These are phyloP conservation scores for Atrichornis clamosus DNA, from an alignment of 2,113 vertebrate genomes.

Conservation along the genomic window DNA sequence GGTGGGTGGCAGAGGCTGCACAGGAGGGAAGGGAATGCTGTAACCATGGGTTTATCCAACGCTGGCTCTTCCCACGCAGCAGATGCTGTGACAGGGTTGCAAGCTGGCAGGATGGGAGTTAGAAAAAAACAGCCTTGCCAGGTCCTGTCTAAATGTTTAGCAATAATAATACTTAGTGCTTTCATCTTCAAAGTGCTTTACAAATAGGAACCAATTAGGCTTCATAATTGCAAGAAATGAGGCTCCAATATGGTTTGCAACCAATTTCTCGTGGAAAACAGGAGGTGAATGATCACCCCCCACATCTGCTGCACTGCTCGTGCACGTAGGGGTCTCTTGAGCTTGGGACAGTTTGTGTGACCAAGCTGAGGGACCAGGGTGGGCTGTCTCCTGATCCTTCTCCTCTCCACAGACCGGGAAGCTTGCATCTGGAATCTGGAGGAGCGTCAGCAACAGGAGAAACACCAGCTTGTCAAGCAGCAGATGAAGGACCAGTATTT, in stretches of 20 bases:
- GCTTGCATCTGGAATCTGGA: constrained; percentile 89
- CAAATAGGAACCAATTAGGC: constrained; percentile 40
- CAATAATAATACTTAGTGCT: constrained; percentile 48
- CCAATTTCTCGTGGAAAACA: not conserved
- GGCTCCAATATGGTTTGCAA: not conserved
- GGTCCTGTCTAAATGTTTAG: constrained; percentile 61
- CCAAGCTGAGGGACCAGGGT: not conserved
- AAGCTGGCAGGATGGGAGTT: constrained; percentile 9
- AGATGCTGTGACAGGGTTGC: constrained; percentile 34
- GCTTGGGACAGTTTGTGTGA: not conserved
- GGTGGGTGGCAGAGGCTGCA: constrained; percentile 65
- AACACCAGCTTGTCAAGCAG: constrained; percentile 91
- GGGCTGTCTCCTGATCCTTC: not conserved
- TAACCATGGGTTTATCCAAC: not conserved
- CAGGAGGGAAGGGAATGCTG: not conserved
- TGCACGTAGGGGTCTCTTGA: not conserved
- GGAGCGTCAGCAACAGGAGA: constrained; percentile 89
- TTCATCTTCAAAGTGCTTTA: constrained; percentile 36
- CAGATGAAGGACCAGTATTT: constrained; percentile 98
- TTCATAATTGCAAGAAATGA: constrained; percentile 28
- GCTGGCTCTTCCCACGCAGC: constrained; percentile 14
- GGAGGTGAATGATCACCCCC: not conserved
- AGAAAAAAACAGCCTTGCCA: constrained; percentile 35
- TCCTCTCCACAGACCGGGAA: constrained; percentile 79
- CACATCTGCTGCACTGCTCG: not conserved